A percentile compares a stretch with the other conserved stretches of the same genome.
phyloP scores from a whole-genome alignment of 2,888 invertebrate genomes.

The Eupithecia insigniata region DNA sequence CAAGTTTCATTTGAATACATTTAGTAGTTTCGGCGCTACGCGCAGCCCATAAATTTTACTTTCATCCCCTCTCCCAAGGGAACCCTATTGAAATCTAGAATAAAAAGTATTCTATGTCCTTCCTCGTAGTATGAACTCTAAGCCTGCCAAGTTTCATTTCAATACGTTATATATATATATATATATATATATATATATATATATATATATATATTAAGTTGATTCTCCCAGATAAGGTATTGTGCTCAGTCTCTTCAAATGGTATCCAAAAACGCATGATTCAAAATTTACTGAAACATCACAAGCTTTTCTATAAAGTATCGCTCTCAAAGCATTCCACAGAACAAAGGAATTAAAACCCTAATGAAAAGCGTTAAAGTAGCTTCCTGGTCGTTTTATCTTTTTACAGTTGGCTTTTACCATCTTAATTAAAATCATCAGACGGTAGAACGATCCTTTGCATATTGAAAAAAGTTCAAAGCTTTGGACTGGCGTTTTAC shows the following conservation, averaged over 20 bases:
- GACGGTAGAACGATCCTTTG: slow-evolving; percentile 7
- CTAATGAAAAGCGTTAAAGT: slow-evolving; percentile 17
- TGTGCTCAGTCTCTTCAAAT: neutral
- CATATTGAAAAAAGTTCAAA: neutral
- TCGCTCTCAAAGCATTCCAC: slow-evolving; percentile 13
- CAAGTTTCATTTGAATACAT: too few relatives aligned
- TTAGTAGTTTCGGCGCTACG: too few relatives aligned
- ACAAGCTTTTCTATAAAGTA: slow-evolving; percentile 4
- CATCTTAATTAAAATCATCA: slow-evolving; percentile 12
- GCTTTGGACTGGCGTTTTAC: neutral
- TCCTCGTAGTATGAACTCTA: too few relatives aligned
- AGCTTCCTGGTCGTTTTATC: slow-evolving; percentile 7
- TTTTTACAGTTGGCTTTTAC: slow-evolving; percentile 6
- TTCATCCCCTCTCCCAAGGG: too few relatives aligned
- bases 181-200: too few relatives aligned
- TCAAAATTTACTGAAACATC: neutral
- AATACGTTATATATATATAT: too few relatives aligned
- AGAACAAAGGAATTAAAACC: slow-evolving; percentile 24
- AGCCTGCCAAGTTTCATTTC: too few relatives aligned
- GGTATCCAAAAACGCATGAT: neutral
- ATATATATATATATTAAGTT: too few relatives aligned
- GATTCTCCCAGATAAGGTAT: too few relatives aligned
- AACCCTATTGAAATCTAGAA: too few relatives aligned
- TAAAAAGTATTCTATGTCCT: too few relatives aligned
- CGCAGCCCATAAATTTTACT: too few relatives aligned